A percentile compares a stretch with the other conserved stretches of the same genome.
These are phyloP conservation scores for Caerostris extrusa DNA, from an alignment of 1,140 invertebrate genomes.

Conservation along the genomic window DNA sequence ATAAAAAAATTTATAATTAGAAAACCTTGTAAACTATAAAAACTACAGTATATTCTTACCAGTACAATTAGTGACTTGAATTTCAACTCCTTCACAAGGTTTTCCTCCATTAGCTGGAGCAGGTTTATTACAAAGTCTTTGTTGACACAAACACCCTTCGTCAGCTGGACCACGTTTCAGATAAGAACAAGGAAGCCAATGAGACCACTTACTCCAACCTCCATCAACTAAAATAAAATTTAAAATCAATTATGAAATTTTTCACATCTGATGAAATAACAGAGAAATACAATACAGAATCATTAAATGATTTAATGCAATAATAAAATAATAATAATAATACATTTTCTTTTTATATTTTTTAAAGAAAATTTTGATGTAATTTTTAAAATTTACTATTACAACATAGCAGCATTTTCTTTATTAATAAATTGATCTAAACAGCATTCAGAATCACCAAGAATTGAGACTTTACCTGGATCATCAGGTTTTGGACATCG, in stretches of 20 bases:
- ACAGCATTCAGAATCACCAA: no score
- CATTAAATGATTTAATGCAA: no score
- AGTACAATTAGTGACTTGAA: slow-evolving; percentile 83
- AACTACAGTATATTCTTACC: slow-evolving; percentile 65
- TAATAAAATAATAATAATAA: no score
- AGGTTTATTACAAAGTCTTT: slow-evolving; percentile 91
- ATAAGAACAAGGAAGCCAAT: slow-evolving; percentile 85
- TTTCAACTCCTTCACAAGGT: slow-evolving; percentile 81
- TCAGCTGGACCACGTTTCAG: slow-evolving; percentile 79
- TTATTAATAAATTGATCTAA: no score
- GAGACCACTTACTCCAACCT: slow-evolving; percentile 88
- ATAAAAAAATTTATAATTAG: neutral
- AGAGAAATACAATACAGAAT: no score
- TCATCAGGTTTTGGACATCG: slow-evolving; percentile 86
- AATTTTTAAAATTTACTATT: neutral
- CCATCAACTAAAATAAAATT: slow-evolving; percentile 84
- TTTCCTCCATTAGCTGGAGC: slow-evolving; percentile 89
- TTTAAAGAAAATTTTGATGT: neutral
- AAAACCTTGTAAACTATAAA: neutral
- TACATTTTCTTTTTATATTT: neutral
- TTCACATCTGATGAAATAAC: neutral
- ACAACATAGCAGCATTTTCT: neutral
- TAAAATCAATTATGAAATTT: neutral
- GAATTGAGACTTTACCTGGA: slow-evolving; percentile 80
- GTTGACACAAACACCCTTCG: slow-evolving; percentile 90